Evolutionary conservation across 2,888 invertebrate genomes (phyloP), one percentile per base, ranked within the genome.

Genomic region (Creontiades dilutus): DNA sequence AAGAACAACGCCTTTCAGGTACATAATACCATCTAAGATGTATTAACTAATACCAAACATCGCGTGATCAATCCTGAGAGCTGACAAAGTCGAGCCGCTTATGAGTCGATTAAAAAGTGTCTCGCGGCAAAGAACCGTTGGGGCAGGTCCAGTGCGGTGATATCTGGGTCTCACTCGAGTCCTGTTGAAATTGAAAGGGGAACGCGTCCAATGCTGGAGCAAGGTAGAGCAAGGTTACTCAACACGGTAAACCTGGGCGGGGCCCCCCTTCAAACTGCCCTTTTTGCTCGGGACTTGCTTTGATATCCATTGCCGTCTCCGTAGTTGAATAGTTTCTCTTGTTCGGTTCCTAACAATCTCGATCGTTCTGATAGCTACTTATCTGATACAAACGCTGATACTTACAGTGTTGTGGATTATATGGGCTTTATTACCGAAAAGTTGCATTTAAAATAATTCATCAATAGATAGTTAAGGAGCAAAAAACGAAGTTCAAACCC

Each of bases 191-290:
- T 68, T 68, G 68, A 68, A 68, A 68, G 68, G 52, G 52, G 52
- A 52, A 52, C 52, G 68, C 68, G 68, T 68, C 68, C 68, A 7
- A 68, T 23, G 68, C 68, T 68, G 68, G 68, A 68, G 68, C 68
- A 68, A 68, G 68, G 68, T 68, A 23, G 68, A 68, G 68, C 68
- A 68, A 68, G 68, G 68, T 68, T 68, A 27, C 68, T 23, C 68
- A 68, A 68, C 68, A n/a, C 19, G 5, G 11, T 12, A 68, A 23
- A 23, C 11, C 19, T 12, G 68, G 68, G 19, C 19, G 23, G 68
- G 68, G n/a, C 19, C 27, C 68, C 61, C 68, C 57, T 68, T 68
- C 68, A 23, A 7, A 23, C 68, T 4, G 68, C 13, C 68, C 19
- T 68, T 68, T 68, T 68, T 68, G 23, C 68, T 19, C 27, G 9